phyloP scores from a whole-genome alignment of 2,888 invertebrate species.

The Phragmatobia fuliginosa region DNA sequence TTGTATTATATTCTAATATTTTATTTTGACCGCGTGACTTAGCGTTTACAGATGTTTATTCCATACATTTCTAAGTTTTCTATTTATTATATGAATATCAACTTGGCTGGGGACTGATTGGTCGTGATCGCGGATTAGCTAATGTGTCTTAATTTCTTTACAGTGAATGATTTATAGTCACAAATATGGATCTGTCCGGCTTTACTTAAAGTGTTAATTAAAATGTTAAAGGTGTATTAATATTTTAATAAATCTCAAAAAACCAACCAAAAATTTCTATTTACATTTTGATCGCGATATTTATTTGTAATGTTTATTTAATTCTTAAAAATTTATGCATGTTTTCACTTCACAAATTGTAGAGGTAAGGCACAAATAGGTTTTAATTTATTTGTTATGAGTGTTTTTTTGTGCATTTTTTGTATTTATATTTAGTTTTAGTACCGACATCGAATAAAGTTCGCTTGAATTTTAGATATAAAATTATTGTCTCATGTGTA shows the following conservation, averaged over 20 bases:
- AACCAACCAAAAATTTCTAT: neutral
- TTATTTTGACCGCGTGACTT: too few species aligned
- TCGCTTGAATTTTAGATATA: neutral
- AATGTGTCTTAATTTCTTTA: too few species aligned
- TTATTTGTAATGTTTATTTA: neutral
- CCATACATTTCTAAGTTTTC: too few species aligned
- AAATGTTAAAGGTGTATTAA: neutral
- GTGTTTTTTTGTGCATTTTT: conserved; percentile 10
- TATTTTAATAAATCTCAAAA: neutral
- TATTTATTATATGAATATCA: too few species aligned
- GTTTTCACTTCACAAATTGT: conserved; percentile 4
- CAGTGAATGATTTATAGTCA: neutral
- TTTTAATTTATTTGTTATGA: conserved; percentile 3
- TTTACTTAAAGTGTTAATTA: neutral
- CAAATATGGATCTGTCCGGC: neutral
- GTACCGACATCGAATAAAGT: neutral
- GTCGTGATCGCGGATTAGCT: too few species aligned
- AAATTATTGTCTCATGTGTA: neutral
- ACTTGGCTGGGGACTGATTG: too few species aligned
- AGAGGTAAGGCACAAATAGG: conserved; percentile 13
- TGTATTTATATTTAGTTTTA: conserved; percentile 2
- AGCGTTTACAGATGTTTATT: too few species aligned
- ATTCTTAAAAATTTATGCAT: neutral
- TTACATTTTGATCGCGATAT: neutral
- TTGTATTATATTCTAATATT: too few species aligned